Base-by-base conservation (phyloP, 2,113 vertebrate species). In the Recurvirostra avosetta region DNA sequence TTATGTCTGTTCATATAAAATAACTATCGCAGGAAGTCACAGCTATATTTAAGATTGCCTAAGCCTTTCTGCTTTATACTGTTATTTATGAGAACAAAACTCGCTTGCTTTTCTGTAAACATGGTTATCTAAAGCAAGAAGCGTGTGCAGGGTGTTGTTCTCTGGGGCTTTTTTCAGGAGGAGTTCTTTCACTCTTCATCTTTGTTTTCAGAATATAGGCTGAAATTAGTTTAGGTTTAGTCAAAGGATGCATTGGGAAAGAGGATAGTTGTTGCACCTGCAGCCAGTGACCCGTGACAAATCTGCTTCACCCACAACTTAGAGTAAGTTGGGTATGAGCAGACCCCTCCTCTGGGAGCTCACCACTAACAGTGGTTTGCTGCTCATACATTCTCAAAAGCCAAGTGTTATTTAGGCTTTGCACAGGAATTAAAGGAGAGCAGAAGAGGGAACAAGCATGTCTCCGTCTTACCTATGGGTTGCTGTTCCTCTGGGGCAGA, bases 71-170 rank as follows among this genome's bases (percentile, higher is more conserved):
- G 38, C 29, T 66, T 78, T 50, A 59, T n/a, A 36, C 22, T 38
- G 62, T 41, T 43, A 65, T 76, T 61, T 66, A 72, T 15, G 36
- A 55, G 45, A 76, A 71, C 16, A 76, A 84, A 68, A 61, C 22
- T 40, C 20, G 2, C 25, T 67, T 45, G 27, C 13, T 22, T 83
- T 30, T 49, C n/a, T 55, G 27, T 20, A 47, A 77, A 38, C 14
- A 9, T 5, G 3, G 43, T 23, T 80, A 79, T 21, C 34, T 55
- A 66, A 85, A 55, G 23, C 50, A 86, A 71, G 50, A 76, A 59
- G 19, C 3, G 1, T 8, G 6, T 7, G 5, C 0, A 16, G 19
- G 1, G 16, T 9, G 5, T 19, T 58, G 30, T 34, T 75, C 49
- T 63, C 41, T 23, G 20, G 20, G 20, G 10, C 4, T 50, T 36